Base-by-base conservation (phyloP, 2,888 invertebrate species). In the Erebia ligea region DNA sequence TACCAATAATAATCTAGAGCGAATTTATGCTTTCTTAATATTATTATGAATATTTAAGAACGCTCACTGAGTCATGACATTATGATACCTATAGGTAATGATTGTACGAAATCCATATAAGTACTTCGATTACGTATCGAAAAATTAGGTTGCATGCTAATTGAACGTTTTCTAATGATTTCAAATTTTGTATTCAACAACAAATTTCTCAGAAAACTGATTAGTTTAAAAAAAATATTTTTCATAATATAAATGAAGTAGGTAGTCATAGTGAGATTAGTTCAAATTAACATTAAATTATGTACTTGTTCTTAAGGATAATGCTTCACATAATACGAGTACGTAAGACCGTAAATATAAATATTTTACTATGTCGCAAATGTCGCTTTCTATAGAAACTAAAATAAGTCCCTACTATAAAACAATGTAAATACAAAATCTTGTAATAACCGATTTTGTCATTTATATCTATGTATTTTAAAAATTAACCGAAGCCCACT, bases 401-500 rank as follows among this genome's bases (percentile, higher is more conserved):
- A 1, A n/a, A 42, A 61, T 61, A 61, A 34, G 25, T 13, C 40
- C 40, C 34, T 2, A 34, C 17, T 54, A 34, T 52, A 17, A 17
- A 40, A 64, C 45, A 40, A 64, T 73, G 64, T 71, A 75, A 70
- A 72, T 74, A 70, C 57, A 64, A 40, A 64, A 40, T 5, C 17
- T 34, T 61, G n/a, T 42, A 40, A 15, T 25, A 17, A 63, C 34
- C 9, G 54, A 67, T 71, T 61, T 74, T 72, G 68, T 59, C 64
- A 56, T 62, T 62, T 62, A 58, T 58, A 68, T 58, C 10, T 64
- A 61, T 62, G 66, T 58, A 13, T 64, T 72, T 42, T 58, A 65
- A 59, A 54, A 50, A 67, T 64, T 21, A 66, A 66, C 61, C 57
- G 42, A 71, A 74, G 62, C 70, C 74, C 72, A 78, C 77, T 80